phyloP scores from a whole-genome alignment of 2,113 vertebrate genomes.

The Romanogobio albipinnatus region DNA sequence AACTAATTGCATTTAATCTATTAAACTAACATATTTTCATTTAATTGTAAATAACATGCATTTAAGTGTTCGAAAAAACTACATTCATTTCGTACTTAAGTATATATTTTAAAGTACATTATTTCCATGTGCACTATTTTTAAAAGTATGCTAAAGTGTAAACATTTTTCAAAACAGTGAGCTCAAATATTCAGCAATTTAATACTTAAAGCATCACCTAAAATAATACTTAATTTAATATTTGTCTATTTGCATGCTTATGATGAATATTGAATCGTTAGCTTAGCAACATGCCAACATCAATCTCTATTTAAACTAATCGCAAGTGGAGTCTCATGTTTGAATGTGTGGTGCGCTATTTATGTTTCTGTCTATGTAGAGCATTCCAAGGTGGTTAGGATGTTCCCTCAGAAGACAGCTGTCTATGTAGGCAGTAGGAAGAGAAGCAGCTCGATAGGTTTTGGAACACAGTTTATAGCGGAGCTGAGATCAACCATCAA shows the following conservation, averaged over 20 bases:
- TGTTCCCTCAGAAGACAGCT: neutral
- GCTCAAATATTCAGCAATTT: neutral
- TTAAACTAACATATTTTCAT: neutral
- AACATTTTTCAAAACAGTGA: neutral
- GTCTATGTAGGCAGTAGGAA: neutral
- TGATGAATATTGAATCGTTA: neutral
- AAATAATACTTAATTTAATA: neutral
- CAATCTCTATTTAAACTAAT: neutral
- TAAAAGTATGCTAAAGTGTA: neutral
- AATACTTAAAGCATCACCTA: neutral
- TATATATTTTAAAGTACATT: neutral
- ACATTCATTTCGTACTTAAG: neutral
- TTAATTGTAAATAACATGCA: neutral
- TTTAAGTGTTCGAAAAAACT: neutral
- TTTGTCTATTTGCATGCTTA: neutral
- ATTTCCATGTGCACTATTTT: neutral
- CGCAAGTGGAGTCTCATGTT: neutral
- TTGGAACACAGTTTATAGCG: neutral
- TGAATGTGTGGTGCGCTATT: neutral
- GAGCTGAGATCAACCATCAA: slow-evolving; percentile 23
- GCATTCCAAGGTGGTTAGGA: neutral
- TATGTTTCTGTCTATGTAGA: neutral
- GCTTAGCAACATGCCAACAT: slow-evolving; percentile 1
- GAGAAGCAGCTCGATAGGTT: neutral
- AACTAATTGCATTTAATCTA: too few relatives aligned